These are phyloP conservation scores for Acromyrmex echinatior DNA, from an alignment of 1,140 invertebrate species.

Conservation along the genomic window DNA sequence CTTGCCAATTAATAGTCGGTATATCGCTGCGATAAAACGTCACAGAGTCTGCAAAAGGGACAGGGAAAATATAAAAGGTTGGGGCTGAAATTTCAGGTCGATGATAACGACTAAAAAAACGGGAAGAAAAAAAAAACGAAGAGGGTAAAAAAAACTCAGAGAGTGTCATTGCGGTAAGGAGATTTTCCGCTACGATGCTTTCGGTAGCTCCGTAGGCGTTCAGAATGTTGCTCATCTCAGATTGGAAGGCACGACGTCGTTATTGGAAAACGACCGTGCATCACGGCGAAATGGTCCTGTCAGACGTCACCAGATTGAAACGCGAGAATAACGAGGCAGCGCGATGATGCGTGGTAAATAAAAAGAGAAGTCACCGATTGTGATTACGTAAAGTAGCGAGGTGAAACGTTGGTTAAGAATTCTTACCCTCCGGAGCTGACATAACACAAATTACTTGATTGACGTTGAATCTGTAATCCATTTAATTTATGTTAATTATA, in stretches of 20 bases:
- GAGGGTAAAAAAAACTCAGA: neutral
- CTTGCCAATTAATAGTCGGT: slow-evolving; percentile 36
- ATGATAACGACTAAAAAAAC: slow-evolving; percentile 4
- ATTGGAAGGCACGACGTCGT: slow-evolving; percentile 41
- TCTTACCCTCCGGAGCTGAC: neutral
- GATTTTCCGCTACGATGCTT: slow-evolving; percentile 48
- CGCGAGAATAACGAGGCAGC: slow-evolving; percentile 40
- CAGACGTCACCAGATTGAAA: slow-evolving; percentile 44
- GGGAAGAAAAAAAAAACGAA: neutral
- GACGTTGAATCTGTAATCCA: too few relatives aligned
- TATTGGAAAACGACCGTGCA: slow-evolving; percentile 60
- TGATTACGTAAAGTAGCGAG: slow-evolving; percentile 29
- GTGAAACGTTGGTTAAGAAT: neutral
- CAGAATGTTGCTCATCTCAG: slow-evolving; percentile 38
- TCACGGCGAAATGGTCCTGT: slow-evolving; percentile 29
- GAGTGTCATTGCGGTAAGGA: slow-evolving; percentile 35
- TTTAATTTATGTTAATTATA: too few relatives aligned
- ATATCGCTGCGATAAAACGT: neutral
- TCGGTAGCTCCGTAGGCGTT: neutral
- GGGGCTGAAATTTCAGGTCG: slow-evolving; percentile 20
- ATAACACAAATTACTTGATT: too few relatives aligned
- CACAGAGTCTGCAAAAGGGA: neutral
- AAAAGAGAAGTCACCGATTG: neutral
- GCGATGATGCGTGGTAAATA: slow-evolving; percentile 31
- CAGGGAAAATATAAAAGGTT: neutral